Percentiles rank a stretch among this genome's conserved stretches.
phyloP scores from a whole-genome alignment of 2,113 vertebrate species.

The Lasiurus cinereus region DNA sequence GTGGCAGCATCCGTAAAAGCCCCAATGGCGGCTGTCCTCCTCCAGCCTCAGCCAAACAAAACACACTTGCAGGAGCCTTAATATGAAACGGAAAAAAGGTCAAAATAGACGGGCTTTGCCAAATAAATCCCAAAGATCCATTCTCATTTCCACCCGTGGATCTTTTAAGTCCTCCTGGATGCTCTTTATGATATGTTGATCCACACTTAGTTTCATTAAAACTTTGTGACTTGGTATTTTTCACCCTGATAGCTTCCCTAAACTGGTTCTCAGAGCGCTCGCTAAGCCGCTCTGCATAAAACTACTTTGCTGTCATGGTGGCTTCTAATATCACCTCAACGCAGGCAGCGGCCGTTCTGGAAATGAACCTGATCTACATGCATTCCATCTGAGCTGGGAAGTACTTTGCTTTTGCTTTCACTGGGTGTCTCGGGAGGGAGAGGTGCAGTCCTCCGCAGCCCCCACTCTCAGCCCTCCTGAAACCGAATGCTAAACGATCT shows the following conservation, averaged over 20 bases:
- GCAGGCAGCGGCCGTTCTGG: slow-evolving; percentile 85
- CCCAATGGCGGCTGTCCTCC: slow-evolving; percentile 81
- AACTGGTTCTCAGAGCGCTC: slow-evolving; percentile 88
- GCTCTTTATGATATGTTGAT: slow-evolving; percentile 89
- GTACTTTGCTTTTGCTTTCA: slow-evolving; percentile 82
- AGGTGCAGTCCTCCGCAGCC: slow-evolving; percentile 82
- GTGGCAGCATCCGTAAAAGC: slow-evolving; percentile 80
- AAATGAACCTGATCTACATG: slow-evolving; percentile 88
- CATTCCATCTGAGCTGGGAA: slow-evolving; percentile 85
- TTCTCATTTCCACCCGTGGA: slow-evolving; percentile 90
- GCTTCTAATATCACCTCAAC: slow-evolving; percentile 88
- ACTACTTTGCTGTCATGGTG: slow-evolving; percentile 89
- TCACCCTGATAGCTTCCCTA: slow-evolving; percentile 88
- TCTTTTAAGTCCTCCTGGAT: slow-evolving; percentile 89
- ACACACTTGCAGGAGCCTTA: slow-evolving; percentile 86
- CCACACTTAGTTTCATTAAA: slow-evolving; percentile 90
- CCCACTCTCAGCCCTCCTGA: slow-evolving; percentile 77
- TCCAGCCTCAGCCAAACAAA: slow-evolving; percentile 88
- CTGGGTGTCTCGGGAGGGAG: slow-evolving; percentile 85
- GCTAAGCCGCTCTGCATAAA: slow-evolving; percentile 89
- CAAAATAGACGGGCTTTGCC: slow-evolving; percentile 89
- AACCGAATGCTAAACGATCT: slow-evolving; percentile 88
- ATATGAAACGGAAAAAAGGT: slow-evolving; percentile 87
- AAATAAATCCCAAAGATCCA: slow-evolving; percentile 90
- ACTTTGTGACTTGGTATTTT: slow-evolving; percentile 89